A percentile compares a stretch with the other conserved stretches of the same genome.
Conservation (phyloP, 1,140 invertebrate species). For the Rhyzopertha dominica region DNA sequence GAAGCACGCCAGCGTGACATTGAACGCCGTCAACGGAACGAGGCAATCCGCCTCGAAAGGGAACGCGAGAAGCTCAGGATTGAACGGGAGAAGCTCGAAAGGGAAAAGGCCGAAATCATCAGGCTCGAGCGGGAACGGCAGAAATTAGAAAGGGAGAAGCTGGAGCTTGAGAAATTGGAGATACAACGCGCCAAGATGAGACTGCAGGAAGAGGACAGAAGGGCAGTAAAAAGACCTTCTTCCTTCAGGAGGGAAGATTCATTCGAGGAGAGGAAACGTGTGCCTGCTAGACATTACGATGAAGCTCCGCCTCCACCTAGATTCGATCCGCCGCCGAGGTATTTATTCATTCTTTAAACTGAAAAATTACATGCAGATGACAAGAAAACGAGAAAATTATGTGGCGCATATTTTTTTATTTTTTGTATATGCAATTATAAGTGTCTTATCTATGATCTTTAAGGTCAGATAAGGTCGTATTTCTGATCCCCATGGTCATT, state of each 20-base stretch:
- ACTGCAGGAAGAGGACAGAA: constrained; percentile 46
- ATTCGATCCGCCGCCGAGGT: constrained; percentile 45
- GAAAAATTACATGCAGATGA: too few species aligned
- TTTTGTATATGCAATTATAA: too few species aligned
- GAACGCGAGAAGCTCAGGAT: constrained; percentile 69
- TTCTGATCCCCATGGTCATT: too few species aligned
- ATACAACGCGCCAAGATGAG: constrained; percentile 67
- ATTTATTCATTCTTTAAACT: constrained; percentile 5
- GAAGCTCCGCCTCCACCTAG: constrained; percentile 37
- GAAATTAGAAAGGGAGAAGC: constrained; percentile 72
- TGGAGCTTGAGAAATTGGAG: constrained; percentile 78
- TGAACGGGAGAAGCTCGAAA: constrained; percentile 71
- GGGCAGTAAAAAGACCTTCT: constrained; percentile 44
- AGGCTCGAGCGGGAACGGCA: constrained; percentile 76
- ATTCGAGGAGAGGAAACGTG: constrained; percentile 43
- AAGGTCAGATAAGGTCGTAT: too few species aligned
- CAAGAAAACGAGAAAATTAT: too few species aligned
- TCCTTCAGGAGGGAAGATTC: constrained; percentile 41
- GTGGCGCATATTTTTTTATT: too few species aligned
- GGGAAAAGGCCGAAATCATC: constrained; percentile 74
- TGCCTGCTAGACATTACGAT: constrained; percentile 36
- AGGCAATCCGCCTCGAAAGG: constrained; percentile 71
- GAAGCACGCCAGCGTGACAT: constrained; percentile 67
- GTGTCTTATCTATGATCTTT: too few species aligned
- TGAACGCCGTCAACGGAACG: constrained; percentile 71